Conservation (phyloP, 2,113 vertebrate species). For the Cathartes aura region DNA sequence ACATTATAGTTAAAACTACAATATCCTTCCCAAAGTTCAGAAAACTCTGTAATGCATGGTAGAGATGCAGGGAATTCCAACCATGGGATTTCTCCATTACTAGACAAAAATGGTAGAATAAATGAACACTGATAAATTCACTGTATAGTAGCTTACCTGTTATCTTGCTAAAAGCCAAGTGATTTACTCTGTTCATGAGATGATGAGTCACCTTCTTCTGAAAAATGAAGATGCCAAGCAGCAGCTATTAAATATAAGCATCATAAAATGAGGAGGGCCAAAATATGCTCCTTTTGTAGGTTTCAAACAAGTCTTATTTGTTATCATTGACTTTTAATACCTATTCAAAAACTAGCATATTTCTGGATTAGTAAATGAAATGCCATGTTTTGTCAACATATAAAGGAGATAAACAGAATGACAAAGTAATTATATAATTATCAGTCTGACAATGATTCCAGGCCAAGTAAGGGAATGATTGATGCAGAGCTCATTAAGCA, state of each 20-base stretch:
- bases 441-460: not conserved
- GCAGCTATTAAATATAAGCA: not conserved
- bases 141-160: not conserved
- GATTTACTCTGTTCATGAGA: not conserved
- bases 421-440: not conserved
- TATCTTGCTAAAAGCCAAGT: not conserved
- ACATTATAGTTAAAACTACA: not conserved
- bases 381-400: not conserved
- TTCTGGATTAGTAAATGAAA: not conserved
- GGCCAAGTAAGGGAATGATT: not conserved
- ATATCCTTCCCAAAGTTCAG: not conserved
- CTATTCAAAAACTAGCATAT: not conserved
- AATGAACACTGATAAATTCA: not conserved
- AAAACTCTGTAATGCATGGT: not conserved
- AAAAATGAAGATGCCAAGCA: not conserved
- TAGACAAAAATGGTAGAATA: not conserved
- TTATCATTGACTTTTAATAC: not conserved
- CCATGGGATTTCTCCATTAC: not conserved
- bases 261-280: not conserved
- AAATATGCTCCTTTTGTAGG: fast-evolving
- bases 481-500: slow-evolving; percentile 17
- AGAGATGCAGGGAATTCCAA: not conserved
- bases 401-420: not conserved
- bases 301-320: not conserved
- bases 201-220: not conserved